phyloP scores from a whole-genome alignment of 2,113 vertebrate genomes.

The Lagopus muta region DNA sequence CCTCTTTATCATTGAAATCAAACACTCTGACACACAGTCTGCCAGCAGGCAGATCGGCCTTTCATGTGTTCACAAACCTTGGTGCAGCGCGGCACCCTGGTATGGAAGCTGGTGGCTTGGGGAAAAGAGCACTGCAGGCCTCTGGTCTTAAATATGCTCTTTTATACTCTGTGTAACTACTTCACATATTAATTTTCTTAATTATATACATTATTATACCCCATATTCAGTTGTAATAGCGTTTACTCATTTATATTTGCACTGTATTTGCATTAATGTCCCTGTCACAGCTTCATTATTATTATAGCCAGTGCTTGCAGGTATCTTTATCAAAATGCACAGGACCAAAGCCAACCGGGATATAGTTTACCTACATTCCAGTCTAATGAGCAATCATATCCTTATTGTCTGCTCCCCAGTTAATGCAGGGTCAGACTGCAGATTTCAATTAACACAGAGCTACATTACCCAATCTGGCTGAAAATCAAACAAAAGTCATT shows the following conservation, averaged over 20 bases:
- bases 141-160: neutral
- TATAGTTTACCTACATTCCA: slow-evolving; percentile 2
- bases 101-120: neutral
- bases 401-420: neutral
- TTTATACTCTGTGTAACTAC: neutral
- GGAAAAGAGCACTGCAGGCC: neutral
- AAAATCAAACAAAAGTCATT: neutral
- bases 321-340: slow-evolving; percentile 28
- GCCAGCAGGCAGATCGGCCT: slow-evolving; percentile 13
- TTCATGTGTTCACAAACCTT: neutral
- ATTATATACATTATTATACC: neutral
- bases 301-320: neutral
- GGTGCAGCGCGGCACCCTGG: neutral
- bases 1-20: slow-evolving; percentile 48
- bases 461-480: accelerated
- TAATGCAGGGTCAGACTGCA: neutral
- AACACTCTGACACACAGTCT: neutral
- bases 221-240: neutral
- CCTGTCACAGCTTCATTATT: neutral
- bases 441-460: neutral
- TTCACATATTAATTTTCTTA: neutral
- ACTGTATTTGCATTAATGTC: neutral
- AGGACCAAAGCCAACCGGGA: neutral
- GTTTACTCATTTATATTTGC: neutral
- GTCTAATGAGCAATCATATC: neutral